phyloP scores from a whole-genome alignment of 2,797 vertebrate genomes.

The Chloroceryle inda region DNA sequence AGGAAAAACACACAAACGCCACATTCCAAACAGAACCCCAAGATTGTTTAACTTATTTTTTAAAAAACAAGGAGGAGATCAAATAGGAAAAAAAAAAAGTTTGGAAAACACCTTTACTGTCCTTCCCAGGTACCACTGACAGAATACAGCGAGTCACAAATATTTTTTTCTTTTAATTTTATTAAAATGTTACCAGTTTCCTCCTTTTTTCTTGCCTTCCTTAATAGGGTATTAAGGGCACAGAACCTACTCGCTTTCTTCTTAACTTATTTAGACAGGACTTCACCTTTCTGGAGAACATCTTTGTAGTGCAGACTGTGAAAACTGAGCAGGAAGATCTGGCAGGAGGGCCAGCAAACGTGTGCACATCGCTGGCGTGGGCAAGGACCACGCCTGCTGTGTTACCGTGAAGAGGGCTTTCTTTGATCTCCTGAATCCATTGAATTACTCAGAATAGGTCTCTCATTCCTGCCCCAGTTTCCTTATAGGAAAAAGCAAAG shows the following conservation, averaged over 20 bases:
- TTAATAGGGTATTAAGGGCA: neutral
- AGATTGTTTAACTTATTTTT: neutral
- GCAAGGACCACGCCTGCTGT: neutral
- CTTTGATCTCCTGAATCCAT: neutral
- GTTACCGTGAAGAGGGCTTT: neutral
- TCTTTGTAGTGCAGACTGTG: neutral
- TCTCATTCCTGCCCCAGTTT: neutral
- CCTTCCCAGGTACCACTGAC: neutral
- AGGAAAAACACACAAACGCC: neutral
- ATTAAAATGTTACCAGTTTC: too few relatives aligned
- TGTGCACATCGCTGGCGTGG: neutral
- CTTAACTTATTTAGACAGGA: neutral
- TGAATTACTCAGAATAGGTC: neutral
- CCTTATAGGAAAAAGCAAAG: neutral
- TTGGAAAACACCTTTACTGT: neutral
- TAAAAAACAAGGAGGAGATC: neutral
- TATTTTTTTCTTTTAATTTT: neutral
- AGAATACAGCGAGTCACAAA: neutral
- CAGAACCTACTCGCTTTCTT: neutral
- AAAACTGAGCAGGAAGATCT: neutral
- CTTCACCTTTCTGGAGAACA: neutral
- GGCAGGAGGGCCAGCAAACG: neutral
- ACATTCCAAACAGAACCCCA: neutral
- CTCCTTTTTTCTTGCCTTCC: neutral
- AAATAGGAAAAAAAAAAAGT: neutral